Evolutionary conservation across 1,140 invertebrate genomes (phyloP), one percentile per base, ranked within the genome.

Genomic region (Antheraea pernyi): DNA sequence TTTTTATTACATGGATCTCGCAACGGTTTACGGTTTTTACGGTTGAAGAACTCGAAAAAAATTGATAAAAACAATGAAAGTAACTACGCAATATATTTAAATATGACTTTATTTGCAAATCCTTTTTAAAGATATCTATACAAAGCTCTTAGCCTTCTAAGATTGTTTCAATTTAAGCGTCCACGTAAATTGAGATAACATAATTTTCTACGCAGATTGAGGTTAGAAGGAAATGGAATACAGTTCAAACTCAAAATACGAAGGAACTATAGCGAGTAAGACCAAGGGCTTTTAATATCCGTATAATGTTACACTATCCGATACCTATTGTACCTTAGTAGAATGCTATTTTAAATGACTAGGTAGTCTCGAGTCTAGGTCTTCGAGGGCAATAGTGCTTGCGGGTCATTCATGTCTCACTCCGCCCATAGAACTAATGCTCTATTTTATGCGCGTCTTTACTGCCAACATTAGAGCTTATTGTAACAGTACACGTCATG

Each of bases 331-430:
- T 65, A 69, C 59, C 62, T 22, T 22, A 70, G 30, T 60, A 58
- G 65, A 37, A 75, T 73, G 68, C 68, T 70, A 70, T 74, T 73
- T 63, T 72, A 75, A 73, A 73, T 69, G 71, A 69, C 65, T 71
- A 70, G 68, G 67, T 73, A 69, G 59, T 62, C 73, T 61, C 73
- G 74, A 68, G n/a, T n/a, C 58, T 58, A 73, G 78, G 72, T 77
- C 75, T 73, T 77, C 71, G 75, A 68, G 75, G 75, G 72, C 72
- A 71, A 70, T 60, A 75, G 73, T 72, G 72, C 74, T 79, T 65
- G 67, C 68, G 73, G 80, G 80, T 79, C 77, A 78, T 77, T 82
- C 80, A 82, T 79, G 77, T 66, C 71, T 69, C 74, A 79, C 75
- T 77, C 80, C 80, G 74, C 80, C 80, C 77, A 78, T 73, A 72